Evolutionary conservation across 2,888 invertebrate species (phyloP).

Genomic region (Isoperla grammatica): DNA sequence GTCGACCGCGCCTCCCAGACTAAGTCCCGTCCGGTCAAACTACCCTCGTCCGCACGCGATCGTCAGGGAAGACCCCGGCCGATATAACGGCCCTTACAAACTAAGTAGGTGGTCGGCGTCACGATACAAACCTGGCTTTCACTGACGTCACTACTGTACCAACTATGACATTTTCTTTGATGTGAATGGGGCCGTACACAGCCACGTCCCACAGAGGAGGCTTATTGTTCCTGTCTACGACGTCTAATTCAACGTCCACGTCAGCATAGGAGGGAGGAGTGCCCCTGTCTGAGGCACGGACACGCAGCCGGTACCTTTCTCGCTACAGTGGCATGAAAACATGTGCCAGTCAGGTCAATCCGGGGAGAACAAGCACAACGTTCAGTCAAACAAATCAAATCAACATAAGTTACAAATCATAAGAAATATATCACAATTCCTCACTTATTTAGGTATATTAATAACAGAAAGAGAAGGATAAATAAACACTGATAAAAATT

Average conservation of each 20-base stretch:
- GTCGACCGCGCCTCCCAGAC: conserved; percentile 46
- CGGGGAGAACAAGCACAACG: conserved; percentile 29
- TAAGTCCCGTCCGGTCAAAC: conserved; percentile 46
- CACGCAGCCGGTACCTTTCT: conserved; percentile 93
- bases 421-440: conserved; percentile 40
- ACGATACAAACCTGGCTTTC: conserved; percentile 75
- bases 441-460: conserved; percentile 17
- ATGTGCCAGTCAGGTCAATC: conserved; percentile 33
- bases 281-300: conserved; percentile 95
- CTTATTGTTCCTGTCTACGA: conserved; percentile 98
- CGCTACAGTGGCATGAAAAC: conserved; percentile 65
- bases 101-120: conserved; percentile 31
- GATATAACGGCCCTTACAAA: conserved; percentile 25
- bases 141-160: conserved; percentile 97
- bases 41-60: conserved; percentile 17
- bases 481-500: conserved; percentile 46
- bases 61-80: conserved; percentile 18
- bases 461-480: conserved; percentile 25
- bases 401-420: conserved; percentile 27
- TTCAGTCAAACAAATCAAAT: conserved; percentile 28
- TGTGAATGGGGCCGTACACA: conserved; percentile 95
- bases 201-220: conserved; percentile 93
- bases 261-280: conserved; percentile 87
- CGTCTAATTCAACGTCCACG: conserved; percentile 96
- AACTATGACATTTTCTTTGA: conserved; percentile 98